Evolutionary conservation across 2,113 vertebrate species (phyloP).

Genomic region (Mustelus asterias): DNA sequence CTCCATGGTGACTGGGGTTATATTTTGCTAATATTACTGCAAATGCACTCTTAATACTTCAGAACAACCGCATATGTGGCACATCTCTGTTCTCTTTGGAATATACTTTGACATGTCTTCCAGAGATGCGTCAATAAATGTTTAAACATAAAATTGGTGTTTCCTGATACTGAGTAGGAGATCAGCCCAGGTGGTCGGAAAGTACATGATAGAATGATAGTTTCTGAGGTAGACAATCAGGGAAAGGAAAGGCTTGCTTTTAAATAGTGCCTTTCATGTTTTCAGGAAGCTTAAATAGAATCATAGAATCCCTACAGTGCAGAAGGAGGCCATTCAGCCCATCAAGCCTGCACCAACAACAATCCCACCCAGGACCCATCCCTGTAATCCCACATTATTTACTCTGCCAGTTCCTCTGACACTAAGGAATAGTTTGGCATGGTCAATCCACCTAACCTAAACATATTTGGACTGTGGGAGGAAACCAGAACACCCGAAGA

Average conservation of each 20-base stretch:
- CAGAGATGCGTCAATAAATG: not conserved
- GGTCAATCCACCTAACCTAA: no score
- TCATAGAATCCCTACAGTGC: no score
- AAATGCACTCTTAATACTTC: not conserved
- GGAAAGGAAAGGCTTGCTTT: not conserved
- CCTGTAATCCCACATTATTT: no score
- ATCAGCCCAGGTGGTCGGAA: not conserved
- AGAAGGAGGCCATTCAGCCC: no score
- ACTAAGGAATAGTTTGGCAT: no score
- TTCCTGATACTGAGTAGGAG: not conserved
- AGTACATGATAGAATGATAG: not conserved
- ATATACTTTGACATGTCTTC: not conserved
- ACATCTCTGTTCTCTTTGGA: not conserved
- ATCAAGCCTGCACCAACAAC: no score
- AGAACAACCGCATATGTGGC: not conserved
- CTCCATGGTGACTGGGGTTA: not conserved
- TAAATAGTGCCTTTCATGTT: not conserved
- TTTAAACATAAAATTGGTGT: not conserved
- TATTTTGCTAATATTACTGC: not conserved
- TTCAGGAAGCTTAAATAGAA: not conserved
- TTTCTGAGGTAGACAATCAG: not conserved
- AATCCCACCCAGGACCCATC: no score
- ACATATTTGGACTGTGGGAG: no score
- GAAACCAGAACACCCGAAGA: no score
- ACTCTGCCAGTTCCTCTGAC: no score